Evolutionary conservation across 2,113 vertebrate species (phyloP), one percentile per base, ranked within the genome.

Genomic region (Halichoeres trimaculatus): DNA sequence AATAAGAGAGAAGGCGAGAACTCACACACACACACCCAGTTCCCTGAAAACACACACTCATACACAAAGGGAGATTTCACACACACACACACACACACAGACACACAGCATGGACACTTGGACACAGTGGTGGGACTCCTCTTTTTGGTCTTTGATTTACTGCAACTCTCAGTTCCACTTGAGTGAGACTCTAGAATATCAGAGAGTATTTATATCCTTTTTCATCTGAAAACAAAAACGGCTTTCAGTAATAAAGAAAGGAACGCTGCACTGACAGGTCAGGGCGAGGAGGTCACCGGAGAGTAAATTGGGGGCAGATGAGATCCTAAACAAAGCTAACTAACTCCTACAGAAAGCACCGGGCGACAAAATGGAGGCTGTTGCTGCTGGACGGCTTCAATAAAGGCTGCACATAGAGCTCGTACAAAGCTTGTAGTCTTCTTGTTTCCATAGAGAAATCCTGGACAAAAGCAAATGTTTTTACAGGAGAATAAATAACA

Each of bases 221-320:
- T 90, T 93, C 86, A 92, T 91, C 91, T 86, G 79, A 92, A 93
- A 91, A 94, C 91, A 93, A 92, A n/a, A 90, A 91, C 81, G 82
- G 83, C 88, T 89, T 91, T 89, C 77, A 79, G 84, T 79, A 88
- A 91, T 93, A 90, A 91, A 90, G 93, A 93, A 88, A 88, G 88
- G 88, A 92, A 82, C 86, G 83, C 87, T 72, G 85, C 76, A 80
- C 74, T 88, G 93, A 97, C 92, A 93, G 94, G 93, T 81, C 90
- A 88, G 92, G 95, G 97, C 96, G 95, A 89, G 65, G 74, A 94
- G 96, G 96, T 98, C 96, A 96, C 90, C 45, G 88, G 78, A 91
- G 93, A 97, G 95, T 96, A 97, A 97, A 98, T 97, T 97, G 94
- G 94, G 96, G 96, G 96, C 96, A 98, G 96, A 96, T 97, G 96